A percentile compares a stretch with the other conserved stretches of the same genome.
Conservation (phyloP, 1,140 invertebrate species). For the Coptotermes formosanus region DNA sequence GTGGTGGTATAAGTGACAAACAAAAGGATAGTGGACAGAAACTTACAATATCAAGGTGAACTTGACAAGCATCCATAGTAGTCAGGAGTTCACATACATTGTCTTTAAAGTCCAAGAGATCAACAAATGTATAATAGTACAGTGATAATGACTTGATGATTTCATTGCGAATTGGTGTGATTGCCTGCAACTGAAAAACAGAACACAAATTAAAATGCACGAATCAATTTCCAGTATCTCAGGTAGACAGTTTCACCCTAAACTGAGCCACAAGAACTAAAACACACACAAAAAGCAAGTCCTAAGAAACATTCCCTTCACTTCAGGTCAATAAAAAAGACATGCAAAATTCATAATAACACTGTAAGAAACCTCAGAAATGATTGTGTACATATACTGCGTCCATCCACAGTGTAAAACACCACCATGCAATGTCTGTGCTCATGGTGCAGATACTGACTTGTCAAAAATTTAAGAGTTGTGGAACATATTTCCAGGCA, state of each 20-base stretch:
- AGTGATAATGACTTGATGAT: slow-evolving; percentile 95
- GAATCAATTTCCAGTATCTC: too few relatives aligned
- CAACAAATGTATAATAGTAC: slow-evolving; percentile 99
- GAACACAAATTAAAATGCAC: neutral
- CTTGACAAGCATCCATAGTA: slow-evolving; percentile 95
- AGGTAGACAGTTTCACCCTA: neutral
- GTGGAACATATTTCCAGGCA: too few relatives aligned
- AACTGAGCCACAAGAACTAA: neutral
- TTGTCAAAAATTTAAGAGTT: too few relatives aligned
- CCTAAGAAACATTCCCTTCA: too few relatives aligned
- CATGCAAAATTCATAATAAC: too few relatives aligned
- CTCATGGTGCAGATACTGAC: too few relatives aligned
- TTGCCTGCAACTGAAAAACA: slow-evolving; percentile 65
- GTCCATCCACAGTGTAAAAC: too few relatives aligned
- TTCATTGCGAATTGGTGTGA: slow-evolving; percentile 82
- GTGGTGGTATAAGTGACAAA: too few relatives aligned
- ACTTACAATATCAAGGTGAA: slow-evolving; percentile 87
- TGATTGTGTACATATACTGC: too few relatives aligned
- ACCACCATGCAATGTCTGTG: too few relatives aligned
- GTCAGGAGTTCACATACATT: slow-evolving; percentile 96
- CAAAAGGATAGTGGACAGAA: neutral
- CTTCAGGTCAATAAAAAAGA: too few relatives aligned
- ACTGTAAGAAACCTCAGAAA: too few relatives aligned
- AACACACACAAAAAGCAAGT: neutral
- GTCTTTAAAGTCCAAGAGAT: slow-evolving; percentile 97